These are phyloP conservation scores for Centrocercus urophasianus DNA, from an alignment of 2,113 vertebrate genomes.

Conservation along the genomic window DNA sequence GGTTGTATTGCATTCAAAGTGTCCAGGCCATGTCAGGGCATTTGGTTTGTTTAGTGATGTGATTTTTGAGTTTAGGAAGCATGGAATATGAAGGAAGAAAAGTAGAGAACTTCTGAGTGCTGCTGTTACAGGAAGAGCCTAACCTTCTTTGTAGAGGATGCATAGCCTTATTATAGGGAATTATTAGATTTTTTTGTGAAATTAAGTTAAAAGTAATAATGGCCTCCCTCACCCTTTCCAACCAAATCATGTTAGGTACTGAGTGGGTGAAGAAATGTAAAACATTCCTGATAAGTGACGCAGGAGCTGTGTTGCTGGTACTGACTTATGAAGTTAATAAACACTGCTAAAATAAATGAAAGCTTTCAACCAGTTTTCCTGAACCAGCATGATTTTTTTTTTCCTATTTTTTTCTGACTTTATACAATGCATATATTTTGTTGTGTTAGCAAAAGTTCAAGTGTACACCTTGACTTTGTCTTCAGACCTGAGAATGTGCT, in stretches of 20 bases:
- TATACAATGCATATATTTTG: background rate
- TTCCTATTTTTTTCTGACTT: background rate
- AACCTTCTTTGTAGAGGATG: background rate
- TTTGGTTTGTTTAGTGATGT: rapidly evolving
- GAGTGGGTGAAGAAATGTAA: conserved; percentile 64
- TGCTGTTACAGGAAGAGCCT: conserved; percentile 55
- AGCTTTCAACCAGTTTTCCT: conserved; percentile 40
- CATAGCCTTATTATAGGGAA: conserved; percentile 69
- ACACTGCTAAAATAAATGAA: conserved; percentile 27
- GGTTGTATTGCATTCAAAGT: background rate
- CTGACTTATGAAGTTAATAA: conserved; percentile 56
- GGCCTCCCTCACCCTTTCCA: background rate
- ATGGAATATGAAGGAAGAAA: background rate
- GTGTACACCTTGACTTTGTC: rapidly evolving
- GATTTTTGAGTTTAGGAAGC: background rate
- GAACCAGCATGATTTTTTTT: background rate
- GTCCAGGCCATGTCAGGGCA: background rate
- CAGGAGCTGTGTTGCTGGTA: conserved; percentile 54
- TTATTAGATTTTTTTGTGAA: conserved; percentile 74
- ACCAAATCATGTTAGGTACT: conserved; percentile 77
- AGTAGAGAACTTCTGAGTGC: background rate
- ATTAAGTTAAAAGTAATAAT: conserved; percentile 76
- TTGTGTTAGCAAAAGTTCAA: background rate
- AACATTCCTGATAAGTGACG: conserved; percentile 47
- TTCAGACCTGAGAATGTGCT: background rate